A percentile compares a stretch with the other conserved stretches of the same genome.
These are phyloP conservation scores for Atrina japonica DNA, from an alignment of 2,888 invertebrate species.

Conservation along the genomic window DNA sequence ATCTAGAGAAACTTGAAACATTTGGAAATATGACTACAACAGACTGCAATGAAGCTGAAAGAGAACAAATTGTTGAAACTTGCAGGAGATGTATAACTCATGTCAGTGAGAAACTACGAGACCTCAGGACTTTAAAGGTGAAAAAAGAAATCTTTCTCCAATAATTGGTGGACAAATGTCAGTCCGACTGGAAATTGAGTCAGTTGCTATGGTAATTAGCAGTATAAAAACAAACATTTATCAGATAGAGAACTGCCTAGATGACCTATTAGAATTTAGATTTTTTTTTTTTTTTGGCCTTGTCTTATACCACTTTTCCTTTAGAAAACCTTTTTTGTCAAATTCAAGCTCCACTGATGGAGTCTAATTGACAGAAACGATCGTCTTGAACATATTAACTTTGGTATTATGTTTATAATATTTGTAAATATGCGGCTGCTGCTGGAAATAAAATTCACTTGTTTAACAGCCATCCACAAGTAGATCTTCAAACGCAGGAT, in stretches of 20 bases:
- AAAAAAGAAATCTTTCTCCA: slow-evolving; percentile 36
- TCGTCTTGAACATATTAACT: too few relatives aligned
- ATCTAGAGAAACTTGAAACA: slow-evolving; percentile 12
- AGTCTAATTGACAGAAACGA: too few relatives aligned
- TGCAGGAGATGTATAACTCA: slow-evolving; percentile 21
- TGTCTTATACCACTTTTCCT: too few relatives aligned
- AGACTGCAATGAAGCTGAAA: too few relatives aligned
- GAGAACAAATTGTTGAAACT: background rate
- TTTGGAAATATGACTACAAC: too few relatives aligned
- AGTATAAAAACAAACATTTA: slow-evolving; percentile 31
- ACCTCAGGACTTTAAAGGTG: slow-evolving; percentile 33
- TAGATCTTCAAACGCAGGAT: too few relatives aligned
- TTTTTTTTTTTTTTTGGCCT: too few relatives aligned
- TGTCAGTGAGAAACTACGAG: slow-evolving; percentile 32
- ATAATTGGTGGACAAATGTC: slow-evolving; percentile 25
- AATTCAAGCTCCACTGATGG: too few relatives aligned
- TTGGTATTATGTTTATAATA: too few relatives aligned
- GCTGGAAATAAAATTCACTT: background rate
- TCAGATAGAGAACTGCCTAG: slow-evolving; percentile 38
- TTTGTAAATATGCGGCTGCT: too few relatives aligned
- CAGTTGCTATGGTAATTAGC: slow-evolving; percentile 40
- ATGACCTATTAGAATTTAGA: slow-evolving; percentile 26
- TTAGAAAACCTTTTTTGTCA: too few relatives aligned
- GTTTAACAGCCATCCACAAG: background rate
- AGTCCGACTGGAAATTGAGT: slow-evolving; percentile 38